These are phyloP conservation scores for Actias luna DNA, from an alignment of 2,888 invertebrate genomes.

Conservation along the genomic window DNA sequence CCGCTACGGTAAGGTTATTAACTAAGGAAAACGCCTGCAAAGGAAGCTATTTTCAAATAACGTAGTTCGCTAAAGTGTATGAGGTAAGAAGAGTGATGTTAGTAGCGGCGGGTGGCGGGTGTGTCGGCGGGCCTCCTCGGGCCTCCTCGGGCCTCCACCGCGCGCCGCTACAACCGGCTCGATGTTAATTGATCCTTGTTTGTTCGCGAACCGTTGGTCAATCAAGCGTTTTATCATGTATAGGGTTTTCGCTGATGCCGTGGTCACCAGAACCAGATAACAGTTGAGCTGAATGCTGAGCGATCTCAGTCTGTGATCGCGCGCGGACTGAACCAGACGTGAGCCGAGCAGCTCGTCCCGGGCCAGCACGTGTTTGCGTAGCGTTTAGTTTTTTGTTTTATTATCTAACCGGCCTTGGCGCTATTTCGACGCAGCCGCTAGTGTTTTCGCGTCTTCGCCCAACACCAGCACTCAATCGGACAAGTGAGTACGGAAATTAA, in stretches of 20 bases:
- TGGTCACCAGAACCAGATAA: neutral
- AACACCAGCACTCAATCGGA: conserved; percentile 20
- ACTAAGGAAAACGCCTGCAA: too few relatives aligned
- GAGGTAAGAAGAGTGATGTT: neutral
- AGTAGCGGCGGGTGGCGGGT: conserved; percentile 11
- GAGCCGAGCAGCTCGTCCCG: conserved; percentile 20
- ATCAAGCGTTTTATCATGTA: too few relatives aligned
- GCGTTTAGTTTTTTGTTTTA: conserved; percentile 31
- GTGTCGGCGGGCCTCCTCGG: conserved; percentile 19
- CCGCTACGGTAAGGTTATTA: too few relatives aligned
- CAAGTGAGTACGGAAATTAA: conserved; percentile 51
- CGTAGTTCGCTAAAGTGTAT: neutral
- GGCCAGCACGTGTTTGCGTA: conserved; percentile 26
- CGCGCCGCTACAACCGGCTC: neutral
- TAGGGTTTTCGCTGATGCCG: neutral
- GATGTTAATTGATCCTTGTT: neutral
- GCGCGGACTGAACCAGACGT: conserved; percentile 23
- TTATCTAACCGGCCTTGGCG: conserved; percentile 54
- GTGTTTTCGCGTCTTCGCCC: conserved; percentile 34
- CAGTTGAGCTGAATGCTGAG: neutral
- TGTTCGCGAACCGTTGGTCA: neutral
- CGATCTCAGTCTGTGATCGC: conserved; percentile 24
- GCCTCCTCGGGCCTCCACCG: neutral
- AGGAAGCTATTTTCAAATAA: too few relatives aligned
- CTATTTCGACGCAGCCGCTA: conserved; percentile 56